Evolutionary conservation across 2,888 invertebrate genomes (phyloP).

Genomic region (Dysmachus trigonus): DNA sequence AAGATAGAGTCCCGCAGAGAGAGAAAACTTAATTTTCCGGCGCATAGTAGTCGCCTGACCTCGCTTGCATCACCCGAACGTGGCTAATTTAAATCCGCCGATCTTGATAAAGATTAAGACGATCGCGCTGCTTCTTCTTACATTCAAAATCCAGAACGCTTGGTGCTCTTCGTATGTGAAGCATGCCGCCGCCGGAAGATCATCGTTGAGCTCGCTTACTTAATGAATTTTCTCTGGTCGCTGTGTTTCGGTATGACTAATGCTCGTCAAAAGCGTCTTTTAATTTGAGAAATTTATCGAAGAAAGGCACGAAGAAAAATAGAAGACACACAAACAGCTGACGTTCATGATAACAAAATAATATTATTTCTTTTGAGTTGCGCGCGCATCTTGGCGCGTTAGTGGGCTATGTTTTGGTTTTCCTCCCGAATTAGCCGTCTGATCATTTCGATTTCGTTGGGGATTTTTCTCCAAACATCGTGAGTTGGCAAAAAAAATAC

Average conservation of each 20-base stretch:
- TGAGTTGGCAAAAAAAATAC: not conserved
- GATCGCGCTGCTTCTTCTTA: not conserved
- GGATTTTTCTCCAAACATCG: not conserved
- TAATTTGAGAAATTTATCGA: conserved; percentile 1
- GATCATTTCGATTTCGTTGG: not conserved
- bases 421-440: not conserved
- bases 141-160: not conserved
- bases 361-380: not conserved
- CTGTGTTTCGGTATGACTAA: conserved; percentile 17
- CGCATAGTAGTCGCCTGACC: not conserved
- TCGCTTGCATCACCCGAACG: not conserved
- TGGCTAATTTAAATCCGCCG: not conserved
- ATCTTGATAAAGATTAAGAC: not conserved
- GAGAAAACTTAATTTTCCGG: not conserved
- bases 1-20: not conserved
- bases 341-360: not conserved
- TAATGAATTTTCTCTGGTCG: not conserved
- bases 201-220: not conserved
- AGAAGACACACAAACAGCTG: conserved; percentile 25
- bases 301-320: not conserved
- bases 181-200: not conserved
- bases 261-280: not conserved
- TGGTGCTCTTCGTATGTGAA: not conserved
- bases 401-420: not conserved
- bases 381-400: not conserved